Base-by-base conservation (phyloP, 1,140 invertebrate genomes). In the Bombus waltoni region DNA sequence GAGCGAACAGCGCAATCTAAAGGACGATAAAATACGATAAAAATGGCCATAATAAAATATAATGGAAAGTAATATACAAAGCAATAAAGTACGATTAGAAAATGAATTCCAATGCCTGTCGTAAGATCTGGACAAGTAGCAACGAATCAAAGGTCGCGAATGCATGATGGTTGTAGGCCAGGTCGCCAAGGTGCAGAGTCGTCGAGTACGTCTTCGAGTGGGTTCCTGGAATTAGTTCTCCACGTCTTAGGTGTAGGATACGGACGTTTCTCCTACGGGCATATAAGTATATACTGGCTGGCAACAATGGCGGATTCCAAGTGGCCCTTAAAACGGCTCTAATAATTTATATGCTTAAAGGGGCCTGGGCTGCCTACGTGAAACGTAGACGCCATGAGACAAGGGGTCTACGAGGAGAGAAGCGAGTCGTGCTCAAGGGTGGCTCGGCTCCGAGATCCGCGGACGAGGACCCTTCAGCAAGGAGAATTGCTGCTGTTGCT, bases 311-410 rank as follows among this genome's bases (percentile, higher is more conserved):
- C 88, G 88, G 88, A 92, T 88, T 93, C 71, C 86, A 85, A 93
- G 93, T 93, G 92, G 91, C 92, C 84, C 92, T 93, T 92, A 91
- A 93, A 90, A 87, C 90, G 88, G 92, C 91, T 93, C 92, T 93
- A 93, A 93, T 93, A 93, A 93, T 93, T 93, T 93, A 93, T 93
- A 93, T 92, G 93, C 93, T 93, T 93, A 93, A 93, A 93, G 92
- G 91, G 91, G 89, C 90, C 90, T 87, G 81, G 90, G 89, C 87
- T 93, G 89, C 90, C 88, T 92, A 92, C 92, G 91, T 93, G 93
- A 93, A 93, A 93, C 91, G 89, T 93, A 93, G 92, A 93, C 91
- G 91, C 92, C 91, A 88, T 87, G 88, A 93, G 92, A 93, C 92
- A 93, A 93, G 92, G 89, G 90, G 90, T 86, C 89, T 93, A 89